Conservation (phyloP, 2,797 vertebrate species). For the Sebastes variabilis region DNA sequence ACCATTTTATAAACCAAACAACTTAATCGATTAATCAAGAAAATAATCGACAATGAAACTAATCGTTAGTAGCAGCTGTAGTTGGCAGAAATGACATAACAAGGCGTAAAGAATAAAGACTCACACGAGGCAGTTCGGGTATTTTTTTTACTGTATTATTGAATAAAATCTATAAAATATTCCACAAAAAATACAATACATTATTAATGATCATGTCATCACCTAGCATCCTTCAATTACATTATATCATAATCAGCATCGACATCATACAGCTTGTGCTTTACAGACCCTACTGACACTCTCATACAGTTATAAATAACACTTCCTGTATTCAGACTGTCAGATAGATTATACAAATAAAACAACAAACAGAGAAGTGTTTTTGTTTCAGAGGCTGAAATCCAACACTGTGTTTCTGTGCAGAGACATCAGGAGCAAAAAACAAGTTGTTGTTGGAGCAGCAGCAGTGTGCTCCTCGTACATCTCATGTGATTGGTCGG, state of each 20-base stretch:
- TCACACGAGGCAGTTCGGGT: not conserved
- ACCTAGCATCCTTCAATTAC: constrained; percentile 40
- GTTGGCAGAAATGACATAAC: not conserved
- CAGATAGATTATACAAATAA: not conserved
- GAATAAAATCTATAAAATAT: constrained; percentile 74
- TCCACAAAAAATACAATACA: constrained; percentile 68
- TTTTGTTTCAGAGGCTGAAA: constrained; percentile 33
- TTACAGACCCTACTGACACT: constrained; percentile 37
- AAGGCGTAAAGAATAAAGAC: constrained; percentile 6
- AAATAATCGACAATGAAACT: not conserved
- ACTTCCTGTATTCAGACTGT: constrained; percentile 19
- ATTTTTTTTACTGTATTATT: constrained; percentile 58
- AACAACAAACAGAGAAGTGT: not conserved
- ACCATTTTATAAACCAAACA: no score
- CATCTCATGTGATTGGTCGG: constrained; percentile 64
- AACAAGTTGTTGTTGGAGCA: constrained; percentile 67
- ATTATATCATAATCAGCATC: constrained; percentile 30
- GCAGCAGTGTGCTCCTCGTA: constrained; percentile 35
- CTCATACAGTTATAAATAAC: constrained; percentile 66
- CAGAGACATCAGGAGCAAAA: constrained; percentile 45
- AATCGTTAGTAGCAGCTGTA: rapidly evolving
- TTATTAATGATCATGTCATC: constrained; percentile 38
- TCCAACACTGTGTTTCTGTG: constrained; percentile 19
- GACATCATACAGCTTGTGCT: constrained; percentile 55
- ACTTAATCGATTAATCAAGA: not conserved